phyloP scores from a whole-genome alignment of 2,113 vertebrate genomes.

The Halcyon senegalensis region DNA sequence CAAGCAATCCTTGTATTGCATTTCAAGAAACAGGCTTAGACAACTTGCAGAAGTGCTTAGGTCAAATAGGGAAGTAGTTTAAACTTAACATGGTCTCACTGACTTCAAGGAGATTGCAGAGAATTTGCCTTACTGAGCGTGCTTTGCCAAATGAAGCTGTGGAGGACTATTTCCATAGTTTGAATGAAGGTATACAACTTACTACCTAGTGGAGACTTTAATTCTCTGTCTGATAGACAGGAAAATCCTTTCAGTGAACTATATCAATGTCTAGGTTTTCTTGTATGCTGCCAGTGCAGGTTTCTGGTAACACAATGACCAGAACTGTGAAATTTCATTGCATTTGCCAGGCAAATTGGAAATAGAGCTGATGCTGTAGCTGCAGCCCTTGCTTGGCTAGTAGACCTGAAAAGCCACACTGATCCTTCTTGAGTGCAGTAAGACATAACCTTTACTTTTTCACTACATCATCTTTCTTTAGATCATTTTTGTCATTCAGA shows the following conservation, averaged over 20 bases:
- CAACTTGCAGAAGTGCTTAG: neutral
- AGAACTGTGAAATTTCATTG: slow-evolving; percentile 51
- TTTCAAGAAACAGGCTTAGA: neutral
- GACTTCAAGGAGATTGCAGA: neutral
- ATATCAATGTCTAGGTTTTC: slow-evolving; percentile 26
- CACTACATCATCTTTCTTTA: slow-evolving; percentile 16
- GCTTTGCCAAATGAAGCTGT: slow-evolving; percentile 43
- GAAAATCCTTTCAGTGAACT: slow-evolving; percentile 61
- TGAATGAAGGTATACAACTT: slow-evolving; percentile 47
- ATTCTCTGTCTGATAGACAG: slow-evolving; percentile 59
- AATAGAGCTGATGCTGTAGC: slow-evolving; percentile 17
- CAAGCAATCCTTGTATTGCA: neutral
- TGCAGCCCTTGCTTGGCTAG: slow-evolving; percentile 32
- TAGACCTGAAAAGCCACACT: slow-evolving; percentile 50
- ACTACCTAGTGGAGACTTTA: slow-evolving; percentile 40
- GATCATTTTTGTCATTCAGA: slow-evolving; percentile 25
- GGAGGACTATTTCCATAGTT: slow-evolving; percentile 27
- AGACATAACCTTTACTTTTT: slow-evolving; percentile 51
- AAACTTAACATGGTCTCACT: neutral
- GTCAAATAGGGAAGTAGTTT: neutral
- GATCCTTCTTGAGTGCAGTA: neutral
- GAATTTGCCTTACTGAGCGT: neutral
- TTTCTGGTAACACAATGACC: slow-evolving; percentile 41
- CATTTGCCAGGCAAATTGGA: slow-evolving; percentile 64
- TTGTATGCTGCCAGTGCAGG: slow-evolving; percentile 3